Percentiles rank a stretch among this genome's conserved stretches.
phyloP scores from a whole-genome alignment of 2,113 vertebrate genomes.

The Athene noctua region DNA sequence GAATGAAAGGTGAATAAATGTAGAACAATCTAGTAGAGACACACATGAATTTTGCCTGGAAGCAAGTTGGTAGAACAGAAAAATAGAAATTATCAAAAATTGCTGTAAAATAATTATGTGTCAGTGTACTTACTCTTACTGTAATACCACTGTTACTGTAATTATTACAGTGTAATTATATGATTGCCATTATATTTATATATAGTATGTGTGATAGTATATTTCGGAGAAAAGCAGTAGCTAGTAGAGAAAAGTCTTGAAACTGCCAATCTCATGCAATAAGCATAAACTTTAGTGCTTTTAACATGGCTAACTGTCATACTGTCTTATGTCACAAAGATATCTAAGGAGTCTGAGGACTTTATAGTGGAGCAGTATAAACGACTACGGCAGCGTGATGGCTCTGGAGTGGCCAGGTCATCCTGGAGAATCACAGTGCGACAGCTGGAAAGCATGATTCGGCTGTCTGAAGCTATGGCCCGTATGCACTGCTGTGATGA shows the following conservation, averaged over 20 bases:
- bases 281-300: background rate
- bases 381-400: constrained; percentile 91
- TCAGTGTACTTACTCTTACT: background rate
- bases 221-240: background rate
- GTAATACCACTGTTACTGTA: background rate
- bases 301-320: background rate
- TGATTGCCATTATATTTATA: background rate
- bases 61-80: background rate
- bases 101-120: background rate
- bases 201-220: background rate
- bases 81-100: background rate
- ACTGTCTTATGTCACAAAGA: constrained; percentile 71
- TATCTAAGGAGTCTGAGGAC: constrained; percentile 95
- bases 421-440: constrained; percentile 97
- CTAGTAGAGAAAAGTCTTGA: background rate
- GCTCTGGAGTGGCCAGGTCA: constrained; percentile 87
- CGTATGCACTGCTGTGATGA: constrained; percentile 99
- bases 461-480: constrained; percentile 95
- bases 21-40: background rate
- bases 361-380: constrained; percentile 99
- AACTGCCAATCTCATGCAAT: background rate
- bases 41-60: background rate
- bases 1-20: background rate
- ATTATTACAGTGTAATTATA: background rate
- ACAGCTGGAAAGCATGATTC: constrained; percentile 98